Conservation (phyloP, 2,888 invertebrate genomes). For the Lasioglossum zephyrum region DNA sequence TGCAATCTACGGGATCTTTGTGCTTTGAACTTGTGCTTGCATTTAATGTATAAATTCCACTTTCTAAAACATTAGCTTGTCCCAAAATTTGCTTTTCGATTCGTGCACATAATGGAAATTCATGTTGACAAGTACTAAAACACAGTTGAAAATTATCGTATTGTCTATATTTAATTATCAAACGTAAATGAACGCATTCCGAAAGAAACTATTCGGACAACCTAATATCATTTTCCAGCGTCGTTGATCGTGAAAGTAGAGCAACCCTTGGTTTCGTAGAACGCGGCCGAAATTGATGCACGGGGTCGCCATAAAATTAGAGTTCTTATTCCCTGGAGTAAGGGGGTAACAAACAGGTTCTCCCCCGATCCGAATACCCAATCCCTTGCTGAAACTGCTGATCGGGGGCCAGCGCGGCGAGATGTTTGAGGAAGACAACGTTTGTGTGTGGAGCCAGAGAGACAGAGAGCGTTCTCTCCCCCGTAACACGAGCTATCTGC, state of each 20-base stretch:
- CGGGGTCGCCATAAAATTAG: slow-evolving; percentile 39
- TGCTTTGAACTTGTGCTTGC: too few species aligned
- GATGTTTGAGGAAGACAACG: slow-evolving; percentile 67
- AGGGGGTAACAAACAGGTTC: slow-evolving; percentile 59
- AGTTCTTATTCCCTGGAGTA: slow-evolving; percentile 45
- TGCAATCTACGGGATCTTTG: not conserved
- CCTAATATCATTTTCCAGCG: not conserved
- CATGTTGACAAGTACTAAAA: too few species aligned
- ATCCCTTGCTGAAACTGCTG: slow-evolving; percentile 49
- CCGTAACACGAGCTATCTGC: slow-evolving; percentile 69
- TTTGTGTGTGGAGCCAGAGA: slow-evolving; percentile 9
- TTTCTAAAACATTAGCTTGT: too few species aligned
- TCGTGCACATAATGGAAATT: too few species aligned
- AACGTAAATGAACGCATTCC: too few species aligned
- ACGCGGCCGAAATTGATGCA: not conserved
- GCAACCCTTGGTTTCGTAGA: not conserved
- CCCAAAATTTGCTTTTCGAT: too few species aligned
- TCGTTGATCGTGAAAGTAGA: not conserved
- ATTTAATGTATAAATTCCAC: too few species aligned
- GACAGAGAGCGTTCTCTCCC: slow-evolving; percentile 42
- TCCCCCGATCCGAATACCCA: slow-evolving; percentile 42
- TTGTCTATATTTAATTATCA: too few species aligned
- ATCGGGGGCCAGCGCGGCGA: slow-evolving; percentile 39
- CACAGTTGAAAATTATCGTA: too few species aligned
- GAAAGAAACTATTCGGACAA: too few species aligned